Percentiles rank a stretch among this genome's conserved stretches.
Conservation (phyloP, 2,888 invertebrate species). For the Tetranychus truncatus region DNA sequence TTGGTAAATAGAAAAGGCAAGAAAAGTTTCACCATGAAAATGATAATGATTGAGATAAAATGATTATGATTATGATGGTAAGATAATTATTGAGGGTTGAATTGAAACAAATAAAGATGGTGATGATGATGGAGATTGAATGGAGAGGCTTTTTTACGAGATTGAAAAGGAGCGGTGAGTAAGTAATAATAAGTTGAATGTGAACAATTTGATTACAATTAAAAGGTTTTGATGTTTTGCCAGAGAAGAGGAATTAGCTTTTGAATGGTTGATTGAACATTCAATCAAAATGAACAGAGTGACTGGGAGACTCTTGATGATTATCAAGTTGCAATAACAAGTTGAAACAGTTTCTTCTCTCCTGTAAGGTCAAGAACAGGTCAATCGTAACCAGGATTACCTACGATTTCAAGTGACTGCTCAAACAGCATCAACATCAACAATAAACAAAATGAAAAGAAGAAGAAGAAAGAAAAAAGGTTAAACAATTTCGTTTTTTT, state of each 20-base stretch:
- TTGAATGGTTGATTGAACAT: not conserved
- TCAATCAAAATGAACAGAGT: not conserved
- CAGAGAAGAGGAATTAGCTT: not conserved
- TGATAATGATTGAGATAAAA: not conserved
- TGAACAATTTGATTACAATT: not conserved
- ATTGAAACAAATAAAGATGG: not conserved
- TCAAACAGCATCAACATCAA: not conserved
- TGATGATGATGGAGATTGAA: not conserved
- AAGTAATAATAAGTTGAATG: not conserved
- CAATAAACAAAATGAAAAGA: not conserved
- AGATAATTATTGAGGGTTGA: not conserved
- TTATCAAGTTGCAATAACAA: not conserved
- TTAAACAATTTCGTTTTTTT: not conserved
- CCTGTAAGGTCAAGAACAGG: not conserved
- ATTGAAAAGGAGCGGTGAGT: not conserved
- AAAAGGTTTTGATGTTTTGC: not conserved
- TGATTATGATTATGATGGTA: not conserved
- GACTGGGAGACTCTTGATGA: not conserved
- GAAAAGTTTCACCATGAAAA: not conserved
- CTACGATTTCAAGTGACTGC: not conserved
- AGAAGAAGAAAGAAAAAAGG: not conserved
- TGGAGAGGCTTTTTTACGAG: not conserved
- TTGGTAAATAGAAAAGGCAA: not conserved
- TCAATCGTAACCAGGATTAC: constrained; percentile 1
- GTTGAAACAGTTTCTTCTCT: not conserved